A percentile compares a stretch with the other conserved stretches of the same genome.
phyloP scores from a whole-genome alignment of 2,888 invertebrate species.

The Lasioglossum marginatum region DNA sequence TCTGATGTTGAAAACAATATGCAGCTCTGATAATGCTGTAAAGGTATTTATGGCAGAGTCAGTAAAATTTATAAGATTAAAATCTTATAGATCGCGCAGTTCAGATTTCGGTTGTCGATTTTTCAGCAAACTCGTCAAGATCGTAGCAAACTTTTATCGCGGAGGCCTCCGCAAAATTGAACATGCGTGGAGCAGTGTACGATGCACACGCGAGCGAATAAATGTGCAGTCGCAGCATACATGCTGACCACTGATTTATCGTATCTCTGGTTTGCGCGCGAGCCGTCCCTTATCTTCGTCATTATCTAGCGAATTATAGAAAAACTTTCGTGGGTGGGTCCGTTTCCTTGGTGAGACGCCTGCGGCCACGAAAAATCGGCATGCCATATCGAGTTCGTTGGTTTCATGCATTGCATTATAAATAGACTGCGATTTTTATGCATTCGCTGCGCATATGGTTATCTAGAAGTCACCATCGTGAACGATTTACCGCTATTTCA shows the following conservation, averaged over 20 bases:
- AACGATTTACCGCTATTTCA: not conserved
- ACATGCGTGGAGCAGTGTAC: conserved; percentile 54
- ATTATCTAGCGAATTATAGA: conserved; percentile 68
- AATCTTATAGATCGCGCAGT: not conserved
- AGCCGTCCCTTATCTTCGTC: conserved; percentile 54
- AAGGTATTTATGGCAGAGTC: not conserved
- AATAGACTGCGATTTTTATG: conserved; percentile 1
- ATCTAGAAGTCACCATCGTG: not conserved
- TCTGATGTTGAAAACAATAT: not conserved
- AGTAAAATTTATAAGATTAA: not conserved
- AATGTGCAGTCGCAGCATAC: conserved; percentile 46
- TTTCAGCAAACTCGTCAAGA: conserved; percentile 21
- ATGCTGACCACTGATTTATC: conserved; percentile 66
- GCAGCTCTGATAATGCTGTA: not conserved
- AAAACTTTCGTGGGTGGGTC: conserved; percentile 67
- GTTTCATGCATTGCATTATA: not conserved
- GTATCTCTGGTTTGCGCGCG: conserved; percentile 47
- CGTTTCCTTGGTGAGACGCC: conserved; percentile 61
- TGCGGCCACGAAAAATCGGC: conserved; percentile 51
- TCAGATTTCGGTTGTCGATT: conserved; percentile 14
- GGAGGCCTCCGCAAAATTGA: conserved; percentile 51
- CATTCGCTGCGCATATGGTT: not conserved
- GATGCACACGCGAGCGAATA: conserved; percentile 43
- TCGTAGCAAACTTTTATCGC: conserved; percentile 46
- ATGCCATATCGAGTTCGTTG: conserved; percentile 21